Evolutionary conservation across 92 coral and sea anemone genomes (phyloP).

Genomic region (Galaxea fascicularis): DNA sequence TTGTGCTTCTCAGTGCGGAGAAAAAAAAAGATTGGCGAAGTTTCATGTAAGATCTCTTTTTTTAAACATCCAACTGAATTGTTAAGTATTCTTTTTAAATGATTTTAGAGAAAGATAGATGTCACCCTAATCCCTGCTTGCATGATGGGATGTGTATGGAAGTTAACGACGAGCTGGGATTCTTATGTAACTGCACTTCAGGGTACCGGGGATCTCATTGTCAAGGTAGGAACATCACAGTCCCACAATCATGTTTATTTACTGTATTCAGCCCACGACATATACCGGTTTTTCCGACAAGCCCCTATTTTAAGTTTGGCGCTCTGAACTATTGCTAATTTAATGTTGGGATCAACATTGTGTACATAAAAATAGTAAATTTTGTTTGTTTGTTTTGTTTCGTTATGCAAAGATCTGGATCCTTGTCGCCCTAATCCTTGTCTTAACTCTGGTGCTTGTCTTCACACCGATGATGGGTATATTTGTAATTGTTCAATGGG

Average conservation of each 20-base stretch:
- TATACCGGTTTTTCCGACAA: too few species aligned
- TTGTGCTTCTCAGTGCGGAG: too few species aligned
- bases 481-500: conserved; percentile 93
- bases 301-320: too few species aligned
- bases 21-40: too few species aligned
- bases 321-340: too few species aligned
- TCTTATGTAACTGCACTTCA: conserved; percentile 85
- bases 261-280: too few species aligned
- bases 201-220: conserved; percentile 91
- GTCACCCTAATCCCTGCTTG: conserved; percentile 97
- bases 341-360: too few species aligned
- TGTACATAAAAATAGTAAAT: neutral
- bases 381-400: neutral
- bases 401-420: conserved; percentile 64
- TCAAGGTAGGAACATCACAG: conserved; percentile 62
- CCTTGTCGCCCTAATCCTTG: conserved; percentile 99
- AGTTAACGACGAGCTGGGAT: conserved; percentile 87
- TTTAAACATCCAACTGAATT: neutral
- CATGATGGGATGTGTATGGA: conserved; percentile 95
- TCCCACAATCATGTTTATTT: too few species aligned
- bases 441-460: conserved; percentile 76
- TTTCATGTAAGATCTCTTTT: too few species aligned
- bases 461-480: conserved; percentile 88
- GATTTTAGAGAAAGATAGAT: conserved; percentile 81
- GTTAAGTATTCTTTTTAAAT: neutral